Base-by-base conservation (phyloP, 2,888 invertebrate species). In the Agrotis segetum region DNA sequence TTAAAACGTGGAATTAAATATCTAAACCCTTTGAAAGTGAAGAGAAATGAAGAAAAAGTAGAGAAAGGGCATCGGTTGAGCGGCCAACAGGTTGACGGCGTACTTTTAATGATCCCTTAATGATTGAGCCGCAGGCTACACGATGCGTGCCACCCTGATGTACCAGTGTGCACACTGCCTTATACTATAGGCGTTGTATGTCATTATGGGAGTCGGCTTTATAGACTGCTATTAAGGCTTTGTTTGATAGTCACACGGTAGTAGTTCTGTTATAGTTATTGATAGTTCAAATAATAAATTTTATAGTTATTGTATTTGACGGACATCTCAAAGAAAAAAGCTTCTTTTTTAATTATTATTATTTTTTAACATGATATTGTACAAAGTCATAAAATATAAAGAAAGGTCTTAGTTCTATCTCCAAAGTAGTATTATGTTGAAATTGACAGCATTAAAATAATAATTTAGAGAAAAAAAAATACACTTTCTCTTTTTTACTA, bases 61-160 rank as follows among this genome's bases (percentile, higher is more conserved):
- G 79, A 84, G 85, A 87, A 85, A 87, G 85, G 88, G 88, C 87
- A 85, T 87, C 88, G 87, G 87, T 84, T 85, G 84, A 87, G 81
- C 87, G 85, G 84, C 88, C 88, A 88, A 88, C 89, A 89, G 90
- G 88, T 89, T 86, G 89, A 87, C 87, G 85, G 76, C 49, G 84
- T 87, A 90, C 85, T 90, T 90, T 92, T 93, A 93, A 93, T 93
- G 93, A 93, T 92, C 91, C 92, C 92, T 89, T 93, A 93, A 93
- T 93, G 93, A 93, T 92, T 92, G 88, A 88, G 92, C 92, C 91
- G 82, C 88, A 81, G 91, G 92, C 90, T 74, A 85, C 87, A 83
- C 85, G 86, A 87, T 89, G 88, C 89, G 86, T 88, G 88, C 87
- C 85, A 85, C 85, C 85, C 85, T 81, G 81, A 83, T 81, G 56